Percentiles rank a stretch among this genome's conserved stretches.
These are phyloP conservation scores for Macrocentrus cingulum DNA, from an alignment of 1,140 invertebrate genomes.

Conservation along the genomic window DNA sequence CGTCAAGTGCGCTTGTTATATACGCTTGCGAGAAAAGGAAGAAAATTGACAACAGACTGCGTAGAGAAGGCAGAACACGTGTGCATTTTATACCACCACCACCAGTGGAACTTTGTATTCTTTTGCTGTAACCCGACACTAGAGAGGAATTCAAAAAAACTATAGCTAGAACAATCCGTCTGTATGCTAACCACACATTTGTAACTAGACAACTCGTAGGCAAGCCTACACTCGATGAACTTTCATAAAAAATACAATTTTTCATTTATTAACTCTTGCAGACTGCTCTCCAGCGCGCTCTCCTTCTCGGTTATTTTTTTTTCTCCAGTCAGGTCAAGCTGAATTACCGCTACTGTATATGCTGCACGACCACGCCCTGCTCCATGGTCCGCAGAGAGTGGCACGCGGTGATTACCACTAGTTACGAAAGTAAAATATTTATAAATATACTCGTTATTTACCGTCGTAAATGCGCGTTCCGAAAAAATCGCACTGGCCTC, in stretches of 20 bases:
- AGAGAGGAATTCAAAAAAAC: too few species aligned
- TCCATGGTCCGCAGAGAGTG: not conserved
- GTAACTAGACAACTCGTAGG: too few species aligned
- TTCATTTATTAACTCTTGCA: conserved; percentile 25
- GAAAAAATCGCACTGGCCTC: not conserved
- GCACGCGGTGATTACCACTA: not conserved
- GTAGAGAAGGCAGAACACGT: too few species aligned
- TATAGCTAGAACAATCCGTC: too few species aligned
- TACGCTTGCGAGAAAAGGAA: too few species aligned
- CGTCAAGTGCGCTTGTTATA: too few species aligned
- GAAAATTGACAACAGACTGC: too few species aligned
- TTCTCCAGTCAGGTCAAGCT: conserved; percentile 15
- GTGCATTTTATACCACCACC: too few species aligned
- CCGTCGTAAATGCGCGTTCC: not conserved
- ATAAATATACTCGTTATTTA: conserved; percentile 1
- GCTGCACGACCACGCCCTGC: conserved; percentile 42
- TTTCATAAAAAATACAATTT: too few species aligned
- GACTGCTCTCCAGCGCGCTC: conserved; percentile 30
- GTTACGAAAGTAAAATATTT: not conserved
- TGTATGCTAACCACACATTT: not conserved
- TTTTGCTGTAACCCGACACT: too few species aligned
- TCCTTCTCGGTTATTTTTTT: conserved; percentile 26
- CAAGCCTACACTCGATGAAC: too few species aligned
- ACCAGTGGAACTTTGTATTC: too few species aligned
- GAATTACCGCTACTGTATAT: conserved; percentile 34